Base-by-base conservation (phyloP, 2,113 vertebrate species). In the Scomber colias region DNA sequence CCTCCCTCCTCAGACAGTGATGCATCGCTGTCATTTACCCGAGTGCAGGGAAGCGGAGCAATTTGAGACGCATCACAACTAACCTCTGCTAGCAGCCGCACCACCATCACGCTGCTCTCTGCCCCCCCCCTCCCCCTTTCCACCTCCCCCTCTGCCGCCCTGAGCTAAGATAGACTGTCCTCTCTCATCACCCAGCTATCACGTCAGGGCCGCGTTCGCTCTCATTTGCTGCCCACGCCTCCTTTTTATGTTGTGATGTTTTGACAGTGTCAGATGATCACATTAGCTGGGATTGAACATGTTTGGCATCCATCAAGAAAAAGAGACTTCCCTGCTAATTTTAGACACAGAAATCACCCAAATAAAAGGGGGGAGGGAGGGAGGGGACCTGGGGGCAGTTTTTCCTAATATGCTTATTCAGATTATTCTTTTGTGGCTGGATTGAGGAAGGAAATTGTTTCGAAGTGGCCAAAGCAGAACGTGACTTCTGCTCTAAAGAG, bases 131-230 rank as follows among this genome's bases (percentile, higher is more conserved):
- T 76, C 21, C 15, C 15, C 11, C 6, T 55, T 69, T 13, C 71
- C 72, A 19, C 35, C 65, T 40, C 35, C 35, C 35, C 35, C 24
- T 27, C 24, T 27, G 3, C 51, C 59, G 5, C 62, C 66, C 73
- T 49, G 82, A 77, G 84, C 91, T 91, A 91, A 90, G 90, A 90
- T 91, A 92, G 84, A 78, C n/a, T 2, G 55, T 84, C 82, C 74
- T 85, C 86, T 83, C 81, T 84, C 88, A 74, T 90, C 83, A 82
- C 19, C 76, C 45, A 51, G 73, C 76, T 65, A 8, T 83, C 85
- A 79, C 75, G 51, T 90, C 87, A 88, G 75, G 71, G 31, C 75
- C 2, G 45, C 62, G 27, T 24, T 83, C 75, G 14, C 77, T 86
- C 87, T 78, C 81, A 64, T 83, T 73, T 31, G 62, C 80, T 73